A percentile compares a stretch with the other conserved stretches of the same genome.
Evolutionary conservation across 2,888 invertebrate genomes (phyloP).

Genomic region (Sesia apiformis): DNA sequence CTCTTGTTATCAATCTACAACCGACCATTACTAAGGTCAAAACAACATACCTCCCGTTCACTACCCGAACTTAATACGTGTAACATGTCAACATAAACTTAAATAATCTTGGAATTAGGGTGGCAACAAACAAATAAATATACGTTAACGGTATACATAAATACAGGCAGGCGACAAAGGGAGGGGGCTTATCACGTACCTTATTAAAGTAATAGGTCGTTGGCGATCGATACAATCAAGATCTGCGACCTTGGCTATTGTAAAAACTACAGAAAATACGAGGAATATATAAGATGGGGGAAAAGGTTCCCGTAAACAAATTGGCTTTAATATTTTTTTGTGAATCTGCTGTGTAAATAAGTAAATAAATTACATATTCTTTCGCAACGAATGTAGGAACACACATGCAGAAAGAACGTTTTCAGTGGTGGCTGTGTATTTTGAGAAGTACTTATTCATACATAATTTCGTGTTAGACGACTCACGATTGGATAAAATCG

Average conservation of each 20-base stretch:
- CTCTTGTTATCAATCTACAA: too few relatives aligned
- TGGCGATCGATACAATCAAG: conserved; percentile 6
- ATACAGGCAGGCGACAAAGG: conserved; percentile 8
- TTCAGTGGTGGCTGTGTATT: too few relatives aligned
- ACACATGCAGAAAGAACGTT: too few relatives aligned
- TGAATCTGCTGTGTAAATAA: too few relatives aligned
- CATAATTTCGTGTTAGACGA: too few relatives aligned
- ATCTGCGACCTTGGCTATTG: background rate
- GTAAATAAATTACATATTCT: too few relatives aligned
- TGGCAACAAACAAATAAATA: conserved; percentile 4
- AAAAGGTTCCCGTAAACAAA: too few relatives aligned
- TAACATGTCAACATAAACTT: conserved; percentile 17
- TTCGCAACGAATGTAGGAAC: too few relatives aligned
- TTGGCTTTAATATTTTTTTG: too few relatives aligned
- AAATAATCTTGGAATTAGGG: conserved; percentile 20
- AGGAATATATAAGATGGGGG: background rate
- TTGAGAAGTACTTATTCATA: too few relatives aligned
- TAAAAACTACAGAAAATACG: conserved; percentile 1
- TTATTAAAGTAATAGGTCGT: conserved; percentile 11
- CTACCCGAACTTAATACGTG: background rate
- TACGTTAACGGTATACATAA: conserved; percentile 3
- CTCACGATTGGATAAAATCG: too few relatives aligned
- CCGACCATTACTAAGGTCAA: background rate
- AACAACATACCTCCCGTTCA: background rate
- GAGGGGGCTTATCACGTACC: conserved; percentile 8